Evolutionary conservation across 2,888 invertebrate genomes (phyloP), one percentile per base, ranked within the genome.

Genomic region (Emmelina monodactyla): DNA sequence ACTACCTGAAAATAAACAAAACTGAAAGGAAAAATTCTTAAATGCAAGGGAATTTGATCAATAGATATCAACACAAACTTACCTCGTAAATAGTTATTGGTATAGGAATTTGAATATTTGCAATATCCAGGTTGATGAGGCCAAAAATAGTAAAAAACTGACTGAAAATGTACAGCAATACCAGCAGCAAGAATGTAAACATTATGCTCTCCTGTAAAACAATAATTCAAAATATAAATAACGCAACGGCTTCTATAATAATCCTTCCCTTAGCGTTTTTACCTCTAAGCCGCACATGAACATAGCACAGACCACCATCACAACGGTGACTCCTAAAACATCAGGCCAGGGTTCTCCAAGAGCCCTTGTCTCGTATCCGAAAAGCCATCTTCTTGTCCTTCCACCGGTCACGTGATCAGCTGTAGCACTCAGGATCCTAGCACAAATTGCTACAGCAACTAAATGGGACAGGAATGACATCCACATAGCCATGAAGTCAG

Each of bases 241-340:
- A n/a, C n/a, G n/a, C n/a, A n/a, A n/a, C n/a, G n/a, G 9, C 19
- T 19, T 19, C 9, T 19, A 19, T 19, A 19, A 19, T 19, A 19
- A 19, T 6, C 5, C 5, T 6, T 19, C 19, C 9, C 9, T 19
- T 19, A 19, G 9, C 19, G 9, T 5, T 19, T 19, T 57, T 55
- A 84, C 85, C 73, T 86, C 85, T 22, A 86, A 58, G 22, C 86
- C 86, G 47, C 85, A 76, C 84, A 85, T 85, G 47, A 85, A 85
- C 66, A 85, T 76, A 22, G 81, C 78, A 22, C 85, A 83, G 2
- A 84, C 81, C 0, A 85, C 82, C 52, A 84, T 75, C 5, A 85
- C 81, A 15, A 85, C 83, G 1, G 83, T 83, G 2, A 85, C 83
- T 3, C 85, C 85, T 3, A 85, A 50, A 2, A 85, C 83, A 50